These are phyloP conservation scores for Portevinia maculata DNA, from an alignment of 2,888 invertebrate species.

Conservation along the genomic window DNA sequence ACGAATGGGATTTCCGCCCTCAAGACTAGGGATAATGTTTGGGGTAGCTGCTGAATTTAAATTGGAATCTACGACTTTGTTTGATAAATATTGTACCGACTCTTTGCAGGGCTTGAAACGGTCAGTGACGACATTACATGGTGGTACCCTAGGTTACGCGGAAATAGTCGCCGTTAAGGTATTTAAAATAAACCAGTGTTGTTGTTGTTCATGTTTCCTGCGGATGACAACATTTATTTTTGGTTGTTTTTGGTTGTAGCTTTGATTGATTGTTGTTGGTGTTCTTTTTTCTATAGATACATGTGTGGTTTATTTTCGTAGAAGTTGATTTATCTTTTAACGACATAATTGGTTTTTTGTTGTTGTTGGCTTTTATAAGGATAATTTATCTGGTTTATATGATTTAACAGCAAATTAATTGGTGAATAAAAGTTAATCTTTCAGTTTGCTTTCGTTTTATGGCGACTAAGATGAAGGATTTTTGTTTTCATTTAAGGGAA, in stretches of 20 bases:
- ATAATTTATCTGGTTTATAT: constrained; percentile 50
- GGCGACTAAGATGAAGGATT: neutral
- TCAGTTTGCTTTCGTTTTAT: constrained; percentile 27
- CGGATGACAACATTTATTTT: constrained; percentile 20
- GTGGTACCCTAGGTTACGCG: constrained; percentile 93
- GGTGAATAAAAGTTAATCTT: constrained; percentile 43
- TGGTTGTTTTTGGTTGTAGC: constrained; percentile 55
- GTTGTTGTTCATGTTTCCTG: neutral
- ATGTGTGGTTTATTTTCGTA: constrained; percentile 38
- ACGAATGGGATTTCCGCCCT: constrained; percentile 51
- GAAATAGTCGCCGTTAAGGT: constrained; percentile 99
- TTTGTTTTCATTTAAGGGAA: too few relatives aligned
- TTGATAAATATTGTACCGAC: constrained; percentile 20
- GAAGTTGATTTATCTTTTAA: constrained; percentile 56
- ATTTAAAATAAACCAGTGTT: constrained; percentile 80
- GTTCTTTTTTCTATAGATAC: constrained; percentile 37
- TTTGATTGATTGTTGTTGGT: constrained; percentile 62
- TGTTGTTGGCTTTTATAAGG: constrained; percentile 37
- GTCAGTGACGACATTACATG: constrained; percentile 95
- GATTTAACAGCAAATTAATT: constrained; percentile 50
- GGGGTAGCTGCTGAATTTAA: constrained; percentile 10
- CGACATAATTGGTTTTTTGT: constrained; percentile 45
- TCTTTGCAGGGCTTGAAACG: constrained; percentile 92
- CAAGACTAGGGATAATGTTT: too few relatives aligned
- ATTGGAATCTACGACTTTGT: constrained; percentile 56